Conservation (phyloP, 2,888 invertebrate species). For the Ormyrus rosae region DNA sequence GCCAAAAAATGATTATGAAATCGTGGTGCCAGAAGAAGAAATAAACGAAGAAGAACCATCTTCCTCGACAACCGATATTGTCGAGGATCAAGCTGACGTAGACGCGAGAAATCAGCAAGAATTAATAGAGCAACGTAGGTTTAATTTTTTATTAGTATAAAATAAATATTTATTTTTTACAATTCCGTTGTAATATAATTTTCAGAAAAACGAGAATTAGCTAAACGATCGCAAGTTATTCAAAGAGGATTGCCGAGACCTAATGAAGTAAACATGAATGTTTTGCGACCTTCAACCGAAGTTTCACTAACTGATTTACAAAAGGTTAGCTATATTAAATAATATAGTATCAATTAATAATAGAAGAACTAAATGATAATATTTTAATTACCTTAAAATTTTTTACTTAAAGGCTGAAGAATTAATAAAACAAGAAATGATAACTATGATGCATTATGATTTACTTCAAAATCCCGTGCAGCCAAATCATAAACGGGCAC, state of each 20-base stretch:
- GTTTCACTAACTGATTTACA: conserved; percentile 91
- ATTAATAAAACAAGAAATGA: conserved; percentile 96
- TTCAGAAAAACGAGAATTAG: conserved; percentile 81
- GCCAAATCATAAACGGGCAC: conserved; percentile 78
- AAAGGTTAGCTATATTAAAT: conserved; percentile 75
- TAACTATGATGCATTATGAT: conserved; percentile 95
- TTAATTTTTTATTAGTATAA: conserved; percentile 28
- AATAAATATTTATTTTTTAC: conserved; percentile 6
- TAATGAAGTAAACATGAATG: conserved; percentile 88
- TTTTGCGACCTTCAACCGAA: conserved; percentile 86
- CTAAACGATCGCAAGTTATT: conserved; percentile 89
- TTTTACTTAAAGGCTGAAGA: conserved; percentile 88
- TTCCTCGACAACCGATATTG: conserved; percentile 64
- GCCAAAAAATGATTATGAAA: conserved; percentile 98
- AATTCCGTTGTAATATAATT: not conserved
- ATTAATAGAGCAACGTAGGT: conserved; percentile 81
- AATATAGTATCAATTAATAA: conserved; percentile 91
- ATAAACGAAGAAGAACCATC: conserved; percentile 77
- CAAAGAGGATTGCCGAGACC: conserved; percentile 88
- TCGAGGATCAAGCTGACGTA: conserved; percentile 92
- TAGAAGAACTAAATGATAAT: conserved; percentile 98
- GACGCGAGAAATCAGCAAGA: conserved; percentile 85
- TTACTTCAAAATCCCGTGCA: conserved; percentile 85
- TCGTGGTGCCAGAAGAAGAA: conserved; percentile 94
- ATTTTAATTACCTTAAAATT: conserved; percentile 88